Evolutionary conservation across 1,140 invertebrate species (phyloP), one percentile per base, ranked within the genome.

Genomic region (Drosophila azteca): DNA sequence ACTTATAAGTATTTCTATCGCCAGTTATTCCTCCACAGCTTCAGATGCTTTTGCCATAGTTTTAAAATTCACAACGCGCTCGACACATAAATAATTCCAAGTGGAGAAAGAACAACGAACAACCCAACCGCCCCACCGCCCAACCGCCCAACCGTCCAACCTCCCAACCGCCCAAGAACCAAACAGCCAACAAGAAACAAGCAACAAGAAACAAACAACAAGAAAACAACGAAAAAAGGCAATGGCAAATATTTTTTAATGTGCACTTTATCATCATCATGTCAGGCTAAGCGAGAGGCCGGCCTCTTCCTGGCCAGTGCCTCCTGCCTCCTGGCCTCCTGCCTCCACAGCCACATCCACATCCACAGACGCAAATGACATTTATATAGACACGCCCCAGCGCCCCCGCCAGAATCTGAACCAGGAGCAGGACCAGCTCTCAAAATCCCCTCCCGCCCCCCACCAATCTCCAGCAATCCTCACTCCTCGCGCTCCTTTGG

Each of bases 201-300:
- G 26, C 9, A 68, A 29, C 29, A 67, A 43, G 15, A 31, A 43
- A 35, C 35, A 35, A 35, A 11, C 9, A 35, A 35, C 35, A 29
- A 64, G 51, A 50, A 65, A 58, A 65, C 60, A 74, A 83, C 50
- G 54, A 64, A 63, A 84, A 73, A 72, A 60, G 76, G 76, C 80
- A 73, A 54, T 70, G 67, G 54, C 52, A 77, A 84, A 85, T 83
- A 85, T 85, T 85, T 85, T 85, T 85, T 85, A 85, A 85, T 84
- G 77, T 85, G 73, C 81, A 77, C 78, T 85, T 85, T 83, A 84
- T 83, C 80, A 83, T 83, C 77, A 84, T 85, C 81, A 85, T 85
- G 81, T 85, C 81, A 76, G 73, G 81, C 82, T 70, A 77, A 85
- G 81, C 81, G 57, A 52, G 52, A 46, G 54, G 62, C 65, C 31